These are phyloP conservation scores for Neotoxoptera formosana DNA, from an alignment of 1,140 invertebrate genomes.

Conservation along the genomic window DNA sequence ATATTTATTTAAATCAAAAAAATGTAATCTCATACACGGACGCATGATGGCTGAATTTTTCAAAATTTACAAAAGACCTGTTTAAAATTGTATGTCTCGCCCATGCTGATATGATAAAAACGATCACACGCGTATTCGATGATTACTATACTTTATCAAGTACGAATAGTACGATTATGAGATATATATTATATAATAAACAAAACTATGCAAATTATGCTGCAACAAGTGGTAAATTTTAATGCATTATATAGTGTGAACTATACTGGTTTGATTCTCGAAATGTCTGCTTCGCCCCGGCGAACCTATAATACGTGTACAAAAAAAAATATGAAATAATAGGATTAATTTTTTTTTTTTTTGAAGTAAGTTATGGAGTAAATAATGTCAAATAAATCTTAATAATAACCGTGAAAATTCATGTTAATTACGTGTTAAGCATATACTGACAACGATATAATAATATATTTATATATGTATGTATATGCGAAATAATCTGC, in stretches of 20 bases:
- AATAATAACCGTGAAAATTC: not conserved
- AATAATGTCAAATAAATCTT: constrained; percentile 21
- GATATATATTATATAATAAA: not conserved
- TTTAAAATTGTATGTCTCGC: no score
- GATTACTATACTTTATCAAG: not conserved
- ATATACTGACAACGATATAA: not conserved
- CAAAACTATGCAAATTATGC: not conserved
- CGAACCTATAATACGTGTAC: not conserved
- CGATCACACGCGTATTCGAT: no score
- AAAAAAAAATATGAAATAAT: not conserved
- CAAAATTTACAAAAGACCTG: no score
- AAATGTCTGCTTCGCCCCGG: no score
- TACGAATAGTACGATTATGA: not conserved
- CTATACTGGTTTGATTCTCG: no score
- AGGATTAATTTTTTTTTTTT: no score
- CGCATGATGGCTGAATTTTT: no score
- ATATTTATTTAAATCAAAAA: no score
- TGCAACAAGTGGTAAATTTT: not conserved
- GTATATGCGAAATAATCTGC: not conserved
- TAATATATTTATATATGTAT: no score
- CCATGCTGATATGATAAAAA: no score
- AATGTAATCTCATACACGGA: no score
- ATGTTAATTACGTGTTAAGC: not conserved
- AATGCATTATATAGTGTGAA: not conserved
- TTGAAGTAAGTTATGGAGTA: not conserved